Base-by-base conservation (phyloP, 2,888 invertebrate species). In the Quadriops clusia region DNA sequence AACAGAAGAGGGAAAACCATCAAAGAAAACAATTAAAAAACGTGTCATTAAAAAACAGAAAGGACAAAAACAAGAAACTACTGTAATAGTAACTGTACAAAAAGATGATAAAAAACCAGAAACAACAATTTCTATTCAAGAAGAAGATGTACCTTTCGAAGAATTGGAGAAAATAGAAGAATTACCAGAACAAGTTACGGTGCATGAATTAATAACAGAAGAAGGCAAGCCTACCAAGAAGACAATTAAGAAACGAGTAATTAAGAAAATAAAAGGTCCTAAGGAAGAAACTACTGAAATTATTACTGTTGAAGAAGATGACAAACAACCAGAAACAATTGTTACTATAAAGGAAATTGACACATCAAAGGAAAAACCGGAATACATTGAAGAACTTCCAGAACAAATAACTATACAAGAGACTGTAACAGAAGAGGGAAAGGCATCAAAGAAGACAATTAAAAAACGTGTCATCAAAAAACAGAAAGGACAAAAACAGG, bases 101-200 rank as follows among this genome's bases (percentile, higher is more conserved):
- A 53, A 55, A 33, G 65, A 52, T 30, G 61, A 51, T 22, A 57
- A 54, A 42, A 54, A 64, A 48, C 60, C 65, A 22, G 42, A 64
- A 35, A 59, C 58, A 38, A 60, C 63, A 37, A 54, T 67, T 15
- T 46, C 51, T 17, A 52, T 65, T 5, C 50, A 46, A 9, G 51
- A 58, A 7, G 38, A 23, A 17, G 28, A 43, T 35, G 8, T 30
- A n/a, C 22, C 16, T n/a, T n/a, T n/a, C n/a, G 30, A 32, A 18
- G 38, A 42, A 15, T 33, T 34, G 9, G 39, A 43, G 22, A n/a
- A 10, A 17, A 26, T 41, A 3, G 32, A 40, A 34, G 27, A 37
- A 39, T 50, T 34, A 40, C 63, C 35, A 46, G 49, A 48, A 40
- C 32, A 42, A 30, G 35, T 39, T 12, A 33, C 40, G 28, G 36